phyloP scores from a whole-genome alignment of 1,140 invertebrate species.

The Drosophila insularis region DNA sequence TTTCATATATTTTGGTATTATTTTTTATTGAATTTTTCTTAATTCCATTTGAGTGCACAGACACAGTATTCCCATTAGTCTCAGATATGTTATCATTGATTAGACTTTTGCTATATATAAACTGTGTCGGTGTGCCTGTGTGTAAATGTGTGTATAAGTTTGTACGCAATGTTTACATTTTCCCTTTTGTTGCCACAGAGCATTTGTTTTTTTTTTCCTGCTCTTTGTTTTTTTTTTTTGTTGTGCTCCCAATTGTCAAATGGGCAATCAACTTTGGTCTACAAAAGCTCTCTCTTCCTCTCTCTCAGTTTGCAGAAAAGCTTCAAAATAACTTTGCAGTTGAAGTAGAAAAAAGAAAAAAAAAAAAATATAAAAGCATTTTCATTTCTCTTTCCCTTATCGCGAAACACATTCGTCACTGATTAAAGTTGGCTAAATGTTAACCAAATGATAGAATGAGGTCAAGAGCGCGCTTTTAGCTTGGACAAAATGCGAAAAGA shows the following conservation, averaged over 20 bases:
- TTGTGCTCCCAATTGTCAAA: conserved; percentile 55
- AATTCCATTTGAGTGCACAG: conserved; percentile 53
- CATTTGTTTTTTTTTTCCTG: conserved; percentile 37
- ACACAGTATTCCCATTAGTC: conserved; percentile 53
- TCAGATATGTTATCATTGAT: conserved; percentile 63
- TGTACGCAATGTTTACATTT: conserved; percentile 74
- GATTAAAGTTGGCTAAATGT: conserved; percentile 37
- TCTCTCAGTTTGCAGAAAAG: conserved; percentile 55
- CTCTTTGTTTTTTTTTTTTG: conserved; percentile 35
- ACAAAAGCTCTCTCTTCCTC: conserved; percentile 19
- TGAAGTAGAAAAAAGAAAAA: conserved; percentile 45
- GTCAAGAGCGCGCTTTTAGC: conserved; percentile 66
- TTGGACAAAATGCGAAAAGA: conserved; percentile 2
- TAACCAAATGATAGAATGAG: conserved; percentile 40
- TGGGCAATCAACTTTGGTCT: conserved; percentile 60
- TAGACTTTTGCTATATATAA: conserved; percentile 41
- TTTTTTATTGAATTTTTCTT: conserved; percentile 63
- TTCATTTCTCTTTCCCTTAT: conserved; percentile 32
- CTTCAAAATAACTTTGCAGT: conserved; percentile 58
- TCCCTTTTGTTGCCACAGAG: conserved; percentile 67
- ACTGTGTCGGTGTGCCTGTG: conserved; percentile 7
- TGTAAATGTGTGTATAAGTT: conserved; percentile 13
- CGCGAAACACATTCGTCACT: conserved; percentile 32
- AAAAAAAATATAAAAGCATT: conserved; percentile 41
- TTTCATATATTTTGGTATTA: conserved; percentile 3